Evolutionary conservation across 2,797 vertebrate species (phyloP), one percentile per base, ranked within the genome.

Genomic region (Bovichtus variegatus): DNA sequence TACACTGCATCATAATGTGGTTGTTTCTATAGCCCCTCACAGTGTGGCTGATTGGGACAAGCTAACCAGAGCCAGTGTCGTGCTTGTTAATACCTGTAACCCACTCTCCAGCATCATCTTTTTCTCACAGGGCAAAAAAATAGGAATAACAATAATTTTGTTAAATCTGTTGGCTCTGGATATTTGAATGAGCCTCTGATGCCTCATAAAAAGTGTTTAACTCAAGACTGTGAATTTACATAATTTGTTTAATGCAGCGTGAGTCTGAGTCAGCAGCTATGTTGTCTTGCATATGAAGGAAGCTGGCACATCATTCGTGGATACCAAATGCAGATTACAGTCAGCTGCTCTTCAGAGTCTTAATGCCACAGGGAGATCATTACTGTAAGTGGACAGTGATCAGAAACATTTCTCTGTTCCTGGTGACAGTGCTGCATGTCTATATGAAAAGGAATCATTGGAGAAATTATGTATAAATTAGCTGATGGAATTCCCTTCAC

Each of bases 261-360:
- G 25, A 69, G 53, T 64, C 57, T 80, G 67, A 87, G 64, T 89
- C 88, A 83, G 84, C 81, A 86, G 74, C 41, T 66, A 29, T 63
- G 47, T 41, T 44, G 36, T 47, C 53, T 31, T 58, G 49, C 43
- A 59, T 76, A 60, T 64, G 51, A 79, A 68, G 61, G 46, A 67
- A 71, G 40, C 40, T 27, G 49, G 64, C 19, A 3, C 23, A 31
- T 70, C 51, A 49, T 50, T 53, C 23, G 54, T 59, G 58, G 23
- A 72, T 47, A 31, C 31, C 18, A 18, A 41, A 58, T 4, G 21
- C 53, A 64, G 31, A 64, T 74, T 65, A 34, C 58, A 71, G 34
- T 49, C 34, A 19, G 40, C 23, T 46, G 15, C 36, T 27, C 27
- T 41, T 68, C 31, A 47, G 13, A 50, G 69, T 40, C 23, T 59